These are phyloP conservation scores for Prietella phreatophila DNA, from an alignment of 2,113 vertebrate species.

Conservation along the genomic window DNA sequence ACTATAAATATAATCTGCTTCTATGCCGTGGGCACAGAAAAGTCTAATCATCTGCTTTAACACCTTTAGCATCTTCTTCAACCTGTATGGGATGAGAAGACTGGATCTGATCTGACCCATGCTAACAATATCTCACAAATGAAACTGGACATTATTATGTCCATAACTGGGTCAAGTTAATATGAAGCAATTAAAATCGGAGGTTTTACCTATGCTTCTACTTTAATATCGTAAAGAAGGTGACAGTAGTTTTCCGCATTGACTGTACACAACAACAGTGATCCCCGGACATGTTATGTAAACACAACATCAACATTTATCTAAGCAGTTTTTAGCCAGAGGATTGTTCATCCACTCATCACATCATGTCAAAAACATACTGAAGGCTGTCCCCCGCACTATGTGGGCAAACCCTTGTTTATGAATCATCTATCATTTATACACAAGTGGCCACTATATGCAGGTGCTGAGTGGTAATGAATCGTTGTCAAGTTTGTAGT, in stretches of 20 bases:
- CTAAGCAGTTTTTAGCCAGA: not conserved
- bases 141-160: not conserved
- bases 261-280: not conserved
- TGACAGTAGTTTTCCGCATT: not conserved
- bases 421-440: slow-evolving; percentile 22
- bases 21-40: slow-evolving; percentile 9
- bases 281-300: not conserved
- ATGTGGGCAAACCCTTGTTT: slow-evolving; percentile 43
- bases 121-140: not conserved
- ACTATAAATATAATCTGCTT: slow-evolving; percentile 29
- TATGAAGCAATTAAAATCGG: too few relatives aligned
- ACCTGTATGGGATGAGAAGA: slow-evolving; percentile 10
- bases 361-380: slow-evolving; percentile 9
- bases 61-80: slow-evolving; percentile 33
- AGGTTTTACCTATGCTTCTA: not conserved
- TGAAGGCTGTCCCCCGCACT: slow-evolving; percentile 7
- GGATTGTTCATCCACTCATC: slow-evolving; percentile 27
- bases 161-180: not conserved
- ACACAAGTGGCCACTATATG: slow-evolving; percentile 27
- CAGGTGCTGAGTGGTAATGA: slow-evolving; percentile 32
- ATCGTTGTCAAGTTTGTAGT: slow-evolving; percentile 40
- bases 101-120: slow-evolving; percentile 4
- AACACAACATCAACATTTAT: slow-evolving; percentile 8
- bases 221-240: not conserved
- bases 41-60: slow-evolving; percentile 34